These are phyloP conservation scores for Theocolax elegans DNA, from an alignment of 1,140 invertebrate species.

Conservation along the genomic window DNA sequence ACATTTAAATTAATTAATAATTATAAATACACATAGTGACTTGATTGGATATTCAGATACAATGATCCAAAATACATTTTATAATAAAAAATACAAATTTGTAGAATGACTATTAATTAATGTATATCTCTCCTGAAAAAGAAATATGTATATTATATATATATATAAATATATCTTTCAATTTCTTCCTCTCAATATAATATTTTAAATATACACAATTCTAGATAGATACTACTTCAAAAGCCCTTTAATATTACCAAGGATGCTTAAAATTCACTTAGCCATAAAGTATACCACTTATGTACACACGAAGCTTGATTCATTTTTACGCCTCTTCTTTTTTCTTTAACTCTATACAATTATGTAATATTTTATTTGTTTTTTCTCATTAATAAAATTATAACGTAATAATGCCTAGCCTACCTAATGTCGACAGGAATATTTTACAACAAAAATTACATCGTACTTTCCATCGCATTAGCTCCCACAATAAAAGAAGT, in stretches of 20 bases:
- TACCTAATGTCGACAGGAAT: constrained; percentile 63
- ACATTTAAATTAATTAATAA: background rate
- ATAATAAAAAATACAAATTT: no score
- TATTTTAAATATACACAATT: constrained; percentile 42
- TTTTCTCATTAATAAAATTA: constrained; percentile 65
- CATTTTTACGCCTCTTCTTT: constrained; percentile 36
- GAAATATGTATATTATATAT: no score
- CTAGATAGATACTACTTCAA: constrained; percentile 54
- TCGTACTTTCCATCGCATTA: constrained; percentile 42
- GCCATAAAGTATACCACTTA: constrained; percentile 59
- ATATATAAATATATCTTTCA: no score
- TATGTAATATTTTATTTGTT: constrained; percentile 64
- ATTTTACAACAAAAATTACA: constrained; percentile 68
- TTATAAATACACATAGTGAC: no score
- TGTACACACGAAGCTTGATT: constrained; percentile 64
- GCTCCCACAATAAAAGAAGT: constrained; percentile 23
- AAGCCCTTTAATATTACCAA: constrained; percentile 60
- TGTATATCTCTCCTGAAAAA: background rate
- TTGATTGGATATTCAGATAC: no score
- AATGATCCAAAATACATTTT: no score
- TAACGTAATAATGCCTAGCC: constrained; percentile 65
- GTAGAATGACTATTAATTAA: background rate
- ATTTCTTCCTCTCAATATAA: no score
- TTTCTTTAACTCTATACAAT: constrained; percentile 63
- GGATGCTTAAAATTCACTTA: constrained; percentile 59